Evolutionary conservation across 2,797 vertebrate species (phyloP).

Genomic region (Ambastaia sidthimunki): DNA sequence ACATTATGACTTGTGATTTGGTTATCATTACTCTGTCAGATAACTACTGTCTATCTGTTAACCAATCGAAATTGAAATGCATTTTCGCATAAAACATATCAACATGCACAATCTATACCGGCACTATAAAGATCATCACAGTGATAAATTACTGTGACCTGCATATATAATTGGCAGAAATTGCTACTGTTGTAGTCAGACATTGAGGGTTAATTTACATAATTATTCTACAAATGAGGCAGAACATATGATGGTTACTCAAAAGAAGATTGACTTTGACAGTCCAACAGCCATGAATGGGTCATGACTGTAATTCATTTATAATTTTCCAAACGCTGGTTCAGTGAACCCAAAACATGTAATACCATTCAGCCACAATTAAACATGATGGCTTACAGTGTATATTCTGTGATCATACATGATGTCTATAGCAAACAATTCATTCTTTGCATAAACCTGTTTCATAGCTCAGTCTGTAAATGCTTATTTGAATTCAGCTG

Average conservation of each 20-base stretch:
- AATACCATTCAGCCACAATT: background rate
- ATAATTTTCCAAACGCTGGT: background rate
- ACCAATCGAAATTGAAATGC: background rate
- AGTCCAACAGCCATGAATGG: background rate
- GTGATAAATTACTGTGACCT: background rate
- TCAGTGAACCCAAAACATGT: background rate
- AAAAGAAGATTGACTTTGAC: background rate
- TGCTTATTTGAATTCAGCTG: slow-evolving; percentile 52
- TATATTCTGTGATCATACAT: background rate
- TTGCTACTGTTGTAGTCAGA: background rate
- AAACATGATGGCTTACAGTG: background rate
- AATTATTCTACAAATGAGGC: slow-evolving; percentile 1
- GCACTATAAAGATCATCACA: background rate
- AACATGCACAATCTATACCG: background rate
- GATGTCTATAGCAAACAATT: background rate
- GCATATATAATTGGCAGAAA: background rate
- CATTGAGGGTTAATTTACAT: background rate
- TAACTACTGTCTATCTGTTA: background rate
- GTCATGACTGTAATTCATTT: background rate
- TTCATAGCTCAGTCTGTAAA: slow-evolving; percentile 33
- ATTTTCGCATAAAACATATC: background rate
- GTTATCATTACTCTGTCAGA: background rate
- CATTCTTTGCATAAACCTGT: background rate
- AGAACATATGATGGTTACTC: slow-evolving; percentile 17
- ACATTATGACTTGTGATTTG: background rate